A percentile compares a stretch with the other conserved stretches of the same genome.
phyloP scores from a whole-genome alignment of 92 coral and sea anemone genomes.

The Porites divaricata region DNA sequence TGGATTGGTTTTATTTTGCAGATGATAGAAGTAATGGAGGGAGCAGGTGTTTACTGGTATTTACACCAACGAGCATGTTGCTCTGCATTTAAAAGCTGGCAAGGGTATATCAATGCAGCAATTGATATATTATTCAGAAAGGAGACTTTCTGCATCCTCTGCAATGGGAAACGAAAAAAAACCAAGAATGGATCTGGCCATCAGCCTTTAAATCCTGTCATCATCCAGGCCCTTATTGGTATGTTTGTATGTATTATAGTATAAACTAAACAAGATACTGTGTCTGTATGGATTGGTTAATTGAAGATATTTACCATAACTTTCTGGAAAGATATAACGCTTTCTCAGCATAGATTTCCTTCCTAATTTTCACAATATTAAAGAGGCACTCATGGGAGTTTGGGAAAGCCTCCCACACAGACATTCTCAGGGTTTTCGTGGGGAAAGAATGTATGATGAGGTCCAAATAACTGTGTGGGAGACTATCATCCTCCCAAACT shows the following conservation, averaged over 20 bases:
- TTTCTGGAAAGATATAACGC: too few relatives aligned
- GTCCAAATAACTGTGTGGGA: too few relatives aligned
- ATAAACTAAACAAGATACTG: background rate
- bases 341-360: too few relatives aligned
- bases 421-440: too few relatives aligned
- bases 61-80: constrained; percentile 40
- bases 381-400: too few relatives aligned
- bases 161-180: constrained; percentile 31
- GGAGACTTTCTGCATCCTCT: constrained; percentile 7
- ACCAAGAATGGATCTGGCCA: background rate
- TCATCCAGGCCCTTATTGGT: constrained; percentile 31
- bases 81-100: constrained; percentile 12
- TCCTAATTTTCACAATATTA: too few relatives aligned
- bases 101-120: constrained; percentile 30
- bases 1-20: background rate
- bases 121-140: constrained; percentile 24
- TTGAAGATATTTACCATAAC: background rate
- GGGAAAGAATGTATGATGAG: too few relatives aligned
- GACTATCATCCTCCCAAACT: too few relatives aligned
- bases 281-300: background rate
- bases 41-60: constrained; percentile 18
- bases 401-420: too few relatives aligned
- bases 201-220: constrained; percentile 25
- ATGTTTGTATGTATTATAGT: background rate
- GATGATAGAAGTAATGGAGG: background rate